phyloP scores from a whole-genome alignment of 2,888 invertebrate species.

The Tachina lurida region DNA sequence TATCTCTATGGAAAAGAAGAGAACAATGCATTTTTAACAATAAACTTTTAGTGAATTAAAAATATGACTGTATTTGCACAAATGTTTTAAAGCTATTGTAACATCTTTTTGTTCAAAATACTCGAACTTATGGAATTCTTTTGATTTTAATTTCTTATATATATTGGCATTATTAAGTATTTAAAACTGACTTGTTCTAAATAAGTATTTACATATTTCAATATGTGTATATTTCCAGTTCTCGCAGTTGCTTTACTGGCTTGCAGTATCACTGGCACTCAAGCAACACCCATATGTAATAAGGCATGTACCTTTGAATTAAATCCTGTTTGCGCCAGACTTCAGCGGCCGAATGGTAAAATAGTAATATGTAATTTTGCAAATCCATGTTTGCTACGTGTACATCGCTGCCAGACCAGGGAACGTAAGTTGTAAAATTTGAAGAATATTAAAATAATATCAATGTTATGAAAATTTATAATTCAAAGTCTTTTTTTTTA shows the following conservation, averaged over 20 bases:
- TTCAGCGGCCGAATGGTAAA: neutral
- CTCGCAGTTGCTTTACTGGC: neutral
- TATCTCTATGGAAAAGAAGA: no score
- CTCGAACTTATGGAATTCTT: no score
- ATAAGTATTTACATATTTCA: neutral
- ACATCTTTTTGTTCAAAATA: no score
- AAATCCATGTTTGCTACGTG: constrained; percentile 59
- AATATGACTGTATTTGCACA: no score
- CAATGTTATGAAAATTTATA: no score
- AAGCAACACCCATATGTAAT: neutral
- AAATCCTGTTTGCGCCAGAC: constrained; percentile 24
- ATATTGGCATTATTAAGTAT: no score
- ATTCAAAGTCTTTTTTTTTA: no score
- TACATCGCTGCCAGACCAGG: constrained; percentile 30
- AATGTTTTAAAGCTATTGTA: no score
- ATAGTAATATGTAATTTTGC: constrained; percentile 59
- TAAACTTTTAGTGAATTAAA: no score
- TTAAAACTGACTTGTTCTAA: neutral
- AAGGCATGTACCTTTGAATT: constrained; percentile 7
- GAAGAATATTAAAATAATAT: neutral
- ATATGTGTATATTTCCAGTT: neutral
- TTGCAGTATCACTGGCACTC: neutral
- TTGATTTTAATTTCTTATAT: no score
- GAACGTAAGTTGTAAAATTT: constrained; percentile 62
- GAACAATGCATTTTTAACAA: no score